Evolutionary conservation across 2,113 vertebrate species (phyloP).

Genomic region (Thinocorus orbignyianus): DNA sequence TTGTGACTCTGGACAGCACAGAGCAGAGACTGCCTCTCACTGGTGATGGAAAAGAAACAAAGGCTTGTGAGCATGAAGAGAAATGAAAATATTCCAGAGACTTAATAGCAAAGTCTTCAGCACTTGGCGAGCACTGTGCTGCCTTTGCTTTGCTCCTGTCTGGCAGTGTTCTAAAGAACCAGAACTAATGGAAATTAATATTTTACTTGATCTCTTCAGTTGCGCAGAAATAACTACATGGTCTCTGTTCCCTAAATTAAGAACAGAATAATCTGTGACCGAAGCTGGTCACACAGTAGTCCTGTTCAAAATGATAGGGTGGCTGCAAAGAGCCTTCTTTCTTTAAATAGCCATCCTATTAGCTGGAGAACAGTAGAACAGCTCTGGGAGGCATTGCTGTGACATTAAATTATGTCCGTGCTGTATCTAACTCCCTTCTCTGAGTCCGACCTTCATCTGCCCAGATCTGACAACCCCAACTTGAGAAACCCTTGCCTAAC

Average conservation of each 20-base stretch:
- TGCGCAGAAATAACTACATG: slow-evolving; percentile 9
- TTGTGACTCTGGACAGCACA: neutral
- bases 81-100: neutral
- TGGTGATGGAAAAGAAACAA: neutral
- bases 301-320: neutral
- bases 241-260: slow-evolving; percentile 30
- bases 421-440: neutral
- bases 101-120: neutral
- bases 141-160: neutral
- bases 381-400: slow-evolving; percentile 37
- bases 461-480: neutral
- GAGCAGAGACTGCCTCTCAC: neutral
- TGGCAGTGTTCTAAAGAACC: neutral
- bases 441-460: neutral
- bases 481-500: neutral
- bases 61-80: neutral
- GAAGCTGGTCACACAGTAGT: neutral
- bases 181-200: neutral
- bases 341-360: slow-evolving; percentile 58
- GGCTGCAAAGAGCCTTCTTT: neutral
- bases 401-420: slow-evolving; percentile 21
- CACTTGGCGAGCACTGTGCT: neutral
- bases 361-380: neutral
- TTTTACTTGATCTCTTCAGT: slow-evolving; percentile 6
- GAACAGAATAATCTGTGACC: slow-evolving; percentile 7